phyloP scores from a whole-genome alignment of 2,888 invertebrate genomes.

The Trachelus troglodyta region DNA sequence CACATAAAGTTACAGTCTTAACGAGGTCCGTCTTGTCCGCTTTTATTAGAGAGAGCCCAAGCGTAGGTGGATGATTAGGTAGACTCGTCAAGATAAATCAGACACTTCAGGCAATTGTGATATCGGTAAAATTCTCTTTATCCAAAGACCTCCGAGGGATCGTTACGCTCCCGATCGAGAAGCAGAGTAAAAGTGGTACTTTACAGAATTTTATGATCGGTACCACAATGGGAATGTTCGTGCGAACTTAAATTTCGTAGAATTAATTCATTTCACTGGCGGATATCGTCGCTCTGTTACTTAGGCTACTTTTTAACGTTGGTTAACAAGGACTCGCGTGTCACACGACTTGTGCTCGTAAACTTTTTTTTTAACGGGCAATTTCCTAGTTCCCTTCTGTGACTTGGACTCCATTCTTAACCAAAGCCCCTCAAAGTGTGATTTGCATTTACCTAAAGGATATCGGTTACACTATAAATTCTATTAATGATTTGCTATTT shows the following conservation, averaged over 20 bases:
- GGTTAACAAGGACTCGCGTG: neutral
- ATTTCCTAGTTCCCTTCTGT: neutral
- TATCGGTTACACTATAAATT: neutral
- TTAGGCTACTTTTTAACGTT: neutral
- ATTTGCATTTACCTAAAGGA: neutral
- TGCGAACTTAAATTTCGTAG: neutral
- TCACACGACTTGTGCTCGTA: neutral
- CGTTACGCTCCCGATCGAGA: neutral
- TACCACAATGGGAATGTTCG: neutral
- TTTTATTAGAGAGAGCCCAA: neutral
- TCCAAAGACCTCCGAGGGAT: neutral
- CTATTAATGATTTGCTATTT: neutral
- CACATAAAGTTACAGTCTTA: neutral
- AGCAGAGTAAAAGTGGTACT: neutral
- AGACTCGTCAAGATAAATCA: neutral
- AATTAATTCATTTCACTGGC: neutral
- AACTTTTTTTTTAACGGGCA: neutral
- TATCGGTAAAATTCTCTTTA: neutral
- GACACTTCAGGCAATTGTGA: neutral
- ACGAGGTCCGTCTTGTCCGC: neutral
- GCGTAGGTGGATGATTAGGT: neutral
- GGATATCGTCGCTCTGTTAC: neutral
- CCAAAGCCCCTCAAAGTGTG: neutral
- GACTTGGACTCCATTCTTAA: neutral
- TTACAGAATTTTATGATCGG: neutral